Evolutionary conservation across 2,888 invertebrate genomes (phyloP).

Genomic region (Falcaria lacertinaria): DNA sequence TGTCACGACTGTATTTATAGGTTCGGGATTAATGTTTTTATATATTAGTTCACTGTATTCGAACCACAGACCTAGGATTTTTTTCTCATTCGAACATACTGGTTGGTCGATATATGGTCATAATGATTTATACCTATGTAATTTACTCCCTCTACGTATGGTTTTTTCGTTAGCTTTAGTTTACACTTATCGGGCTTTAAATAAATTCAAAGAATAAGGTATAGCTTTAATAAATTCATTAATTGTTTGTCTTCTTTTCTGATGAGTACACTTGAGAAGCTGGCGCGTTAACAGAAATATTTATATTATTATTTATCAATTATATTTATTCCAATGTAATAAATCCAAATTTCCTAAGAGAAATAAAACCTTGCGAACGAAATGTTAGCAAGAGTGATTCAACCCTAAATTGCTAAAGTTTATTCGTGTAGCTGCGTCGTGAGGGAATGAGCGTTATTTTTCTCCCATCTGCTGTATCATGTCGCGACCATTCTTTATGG

Average conservation of each 20-base stretch:
- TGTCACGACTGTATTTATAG: constrained; percentile 31
- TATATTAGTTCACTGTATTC: constrained; percentile 1
- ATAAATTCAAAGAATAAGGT: too few species aligned
- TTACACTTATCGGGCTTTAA: too few species aligned
- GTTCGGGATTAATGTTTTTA: constrained; percentile 10
- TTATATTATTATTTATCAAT: too few species aligned
- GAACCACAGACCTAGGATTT: too few species aligned
- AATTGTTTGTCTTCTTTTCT: too few species aligned
- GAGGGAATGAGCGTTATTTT: constrained; percentile 51
- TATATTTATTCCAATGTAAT: not conserved
- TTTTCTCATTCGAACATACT: not conserved
- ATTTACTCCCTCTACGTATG: too few species aligned
- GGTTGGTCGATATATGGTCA: too few species aligned
- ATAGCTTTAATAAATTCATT: too few species aligned
- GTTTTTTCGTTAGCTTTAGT: too few species aligned
- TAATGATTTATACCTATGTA: too few species aligned
- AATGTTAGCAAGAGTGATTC: constrained; percentile 26
- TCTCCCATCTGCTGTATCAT: constrained; percentile 66
- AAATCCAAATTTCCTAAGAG: not conserved
- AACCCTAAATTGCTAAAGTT: constrained; percentile 52
- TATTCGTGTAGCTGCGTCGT: constrained; percentile 30
- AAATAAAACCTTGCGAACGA: constrained; percentile 2
- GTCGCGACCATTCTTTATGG: constrained; percentile 72
- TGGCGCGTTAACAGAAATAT: too few species aligned
- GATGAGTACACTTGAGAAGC: too few species aligned